A percentile compares a stretch with the other conserved stretches of the same genome.
Evolutionary conservation across 2,888 invertebrate genomes (phyloP).

Genomic region (Lepidonotus clava): DNA sequence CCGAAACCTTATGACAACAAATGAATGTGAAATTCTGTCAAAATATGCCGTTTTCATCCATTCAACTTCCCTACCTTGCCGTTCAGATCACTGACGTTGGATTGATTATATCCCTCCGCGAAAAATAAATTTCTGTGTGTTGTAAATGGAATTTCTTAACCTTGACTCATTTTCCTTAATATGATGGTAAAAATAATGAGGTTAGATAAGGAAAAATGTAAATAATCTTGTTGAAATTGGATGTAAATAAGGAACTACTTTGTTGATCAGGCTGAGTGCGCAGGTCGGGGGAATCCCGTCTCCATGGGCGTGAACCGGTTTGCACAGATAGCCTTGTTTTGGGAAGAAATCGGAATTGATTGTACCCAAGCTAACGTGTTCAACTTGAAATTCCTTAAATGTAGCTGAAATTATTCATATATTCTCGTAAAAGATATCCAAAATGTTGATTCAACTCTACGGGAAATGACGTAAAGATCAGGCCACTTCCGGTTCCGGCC

Average conservation of each 20-base stretch:
- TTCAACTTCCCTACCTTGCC: slow-evolving; percentile 54
- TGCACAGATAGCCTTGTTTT: neutral
- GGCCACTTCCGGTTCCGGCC: slow-evolving; percentile 55
- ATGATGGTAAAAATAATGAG: neutral
- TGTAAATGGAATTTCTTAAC: neutral
- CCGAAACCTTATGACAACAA: slow-evolving; percentile 37
- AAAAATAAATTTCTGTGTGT: neutral
- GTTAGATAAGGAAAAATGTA: neutral
- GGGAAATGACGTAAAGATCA: slow-evolving; percentile 55
- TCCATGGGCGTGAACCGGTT: slow-evolving; percentile 62
- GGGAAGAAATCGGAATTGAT: neutral
- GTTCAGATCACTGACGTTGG: slow-evolving; percentile 19
- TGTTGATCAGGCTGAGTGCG: slow-evolving; percentile 52
- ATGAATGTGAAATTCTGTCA: slow-evolving; percentile 19
- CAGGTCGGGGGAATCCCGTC: slow-evolving; percentile 58
- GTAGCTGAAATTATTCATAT: too few species aligned
- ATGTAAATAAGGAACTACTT: neutral
- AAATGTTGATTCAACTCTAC: neutral
- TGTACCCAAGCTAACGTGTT: too few species aligned
- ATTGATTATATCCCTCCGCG: slow-evolving; percentile 37
- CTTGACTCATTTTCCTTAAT: neutral
- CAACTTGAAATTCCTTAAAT: too few species aligned
- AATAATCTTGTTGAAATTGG: neutral
- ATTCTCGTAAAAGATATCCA: too few species aligned
- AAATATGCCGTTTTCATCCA: slow-evolving; percentile 49